phyloP scores from a whole-genome alignment of 1,140 invertebrate genomes.

The Drosophila subobscura region DNA sequence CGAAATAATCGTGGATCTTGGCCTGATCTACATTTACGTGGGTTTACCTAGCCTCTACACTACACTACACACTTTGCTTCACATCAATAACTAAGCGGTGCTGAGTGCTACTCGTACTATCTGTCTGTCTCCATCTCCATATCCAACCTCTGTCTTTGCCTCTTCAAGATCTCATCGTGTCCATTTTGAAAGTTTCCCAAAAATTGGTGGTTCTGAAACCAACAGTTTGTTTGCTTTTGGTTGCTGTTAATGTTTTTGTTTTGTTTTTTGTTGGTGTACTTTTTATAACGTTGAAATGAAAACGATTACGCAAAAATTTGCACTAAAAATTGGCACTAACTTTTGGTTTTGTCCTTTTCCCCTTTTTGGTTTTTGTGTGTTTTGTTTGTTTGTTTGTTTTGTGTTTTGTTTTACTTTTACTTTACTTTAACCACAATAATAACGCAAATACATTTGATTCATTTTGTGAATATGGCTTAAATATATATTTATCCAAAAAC shows the following conservation, averaged over 20 bases:
- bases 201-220: conserved; percentile 81
- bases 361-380: conserved; percentile 14
- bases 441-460: conserved; percentile 62
- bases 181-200: conserved; percentile 65
- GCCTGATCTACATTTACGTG: conserved; percentile 38
- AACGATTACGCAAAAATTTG: conserved; percentile 73
- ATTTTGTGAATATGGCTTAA: conserved; percentile 56
- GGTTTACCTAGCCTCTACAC: conserved; percentile 43
- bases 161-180: conserved; percentile 26
- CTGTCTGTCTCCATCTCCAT: not conserved
- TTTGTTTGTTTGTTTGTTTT: conserved; percentile 4
- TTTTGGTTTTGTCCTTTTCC: conserved; percentile 48
- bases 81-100: conserved; percentile 47
- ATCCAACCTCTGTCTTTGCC: not conserved
- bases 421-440: conserved; percentile 57
- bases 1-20: conserved; percentile 29
- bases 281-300: conserved; percentile 57
- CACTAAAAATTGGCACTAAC: conserved; percentile 81
- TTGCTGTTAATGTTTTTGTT: conserved; percentile 27
- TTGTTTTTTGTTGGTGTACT: conserved; percentile 35
- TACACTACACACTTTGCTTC: conserved; percentile 46
- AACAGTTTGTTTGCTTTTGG: conserved; percentile 49
- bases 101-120: conserved; percentile 35
- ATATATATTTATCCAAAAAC: conserved; percentile 79
- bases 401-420: conserved; percentile 37